Evolutionary conservation across 1,140 invertebrate species (phyloP).

Genomic region (Ruditapes philippinarum): DNA sequence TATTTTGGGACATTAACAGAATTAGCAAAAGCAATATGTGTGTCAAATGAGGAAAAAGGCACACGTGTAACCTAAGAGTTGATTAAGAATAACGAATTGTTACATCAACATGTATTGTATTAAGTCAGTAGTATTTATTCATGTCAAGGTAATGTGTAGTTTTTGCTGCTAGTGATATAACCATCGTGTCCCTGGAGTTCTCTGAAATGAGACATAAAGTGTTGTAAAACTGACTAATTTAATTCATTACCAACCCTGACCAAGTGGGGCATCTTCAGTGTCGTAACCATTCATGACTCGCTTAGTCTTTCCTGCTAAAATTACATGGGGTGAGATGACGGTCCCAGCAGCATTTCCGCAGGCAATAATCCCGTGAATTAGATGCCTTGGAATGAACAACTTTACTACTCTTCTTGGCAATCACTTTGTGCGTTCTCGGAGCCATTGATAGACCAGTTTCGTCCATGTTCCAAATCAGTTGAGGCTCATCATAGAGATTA

Average conservation of each 20-base stretch:
- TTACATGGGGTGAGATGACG: background rate
- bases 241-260: background rate
- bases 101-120: too few species aligned
- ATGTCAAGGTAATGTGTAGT: too few species aligned
- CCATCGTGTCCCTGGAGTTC: too few species aligned
- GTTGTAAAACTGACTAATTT: too few species aligned
- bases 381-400: background rate
- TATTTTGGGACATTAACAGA: too few species aligned
- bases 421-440: slow-evolving; percentile 19
- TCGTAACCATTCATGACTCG: background rate
- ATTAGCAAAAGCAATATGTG: too few species aligned
- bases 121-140: too few species aligned
- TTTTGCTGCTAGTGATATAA: too few species aligned
- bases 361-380: slow-evolving; percentile 11
- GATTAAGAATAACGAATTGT: too few species aligned
- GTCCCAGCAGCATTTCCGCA: slow-evolving; percentile 23
- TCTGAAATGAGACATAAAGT: too few species aligned
- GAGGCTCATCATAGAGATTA: background rate
- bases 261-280: background rate
- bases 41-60: too few species aligned
- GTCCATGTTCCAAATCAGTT: slow-evolving; percentile 55
- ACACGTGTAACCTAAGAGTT: too few species aligned
- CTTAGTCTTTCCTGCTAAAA: slow-evolving; percentile 5
- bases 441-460: slow-evolving; percentile 6
- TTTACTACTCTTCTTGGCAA: slow-evolving; percentile 40